Conservation (phyloP, 2,888 invertebrate species). For the Arrhopalites spinosus region DNA sequence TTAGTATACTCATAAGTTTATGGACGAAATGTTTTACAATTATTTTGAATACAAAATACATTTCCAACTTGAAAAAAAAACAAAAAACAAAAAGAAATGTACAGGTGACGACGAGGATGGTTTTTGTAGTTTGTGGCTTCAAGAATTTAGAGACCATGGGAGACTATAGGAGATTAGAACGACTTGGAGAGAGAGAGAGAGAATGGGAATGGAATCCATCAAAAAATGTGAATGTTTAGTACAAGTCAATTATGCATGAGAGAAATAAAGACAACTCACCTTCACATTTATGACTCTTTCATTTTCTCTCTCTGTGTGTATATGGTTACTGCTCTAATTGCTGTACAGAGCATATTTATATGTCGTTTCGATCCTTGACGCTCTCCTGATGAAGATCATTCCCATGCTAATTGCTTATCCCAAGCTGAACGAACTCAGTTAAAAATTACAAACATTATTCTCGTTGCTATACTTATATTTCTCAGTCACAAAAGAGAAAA, state of each 20-base stretch:
- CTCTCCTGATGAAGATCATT: conserved; percentile 45
- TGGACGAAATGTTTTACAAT: too few relatives aligned
- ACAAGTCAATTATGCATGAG: conserved; percentile 31
- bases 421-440: conserved; percentile 25
- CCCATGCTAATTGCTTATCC: conserved; percentile 50
- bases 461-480: neutral
- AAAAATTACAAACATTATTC: neutral
- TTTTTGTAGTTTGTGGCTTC: neutral
- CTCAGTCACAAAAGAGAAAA: neutral
- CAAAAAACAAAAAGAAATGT: neutral
- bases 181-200: neutral
- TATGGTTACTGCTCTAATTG: conserved; percentile 33
- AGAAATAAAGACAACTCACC: conserved; percentile 11
- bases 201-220: conserved; percentile 1
- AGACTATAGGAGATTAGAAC: neutral
- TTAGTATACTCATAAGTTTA: too few relatives aligned
- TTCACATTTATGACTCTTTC: conserved; percentile 21
- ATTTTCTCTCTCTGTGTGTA: neutral
- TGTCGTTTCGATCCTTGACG: conserved; percentile 25
- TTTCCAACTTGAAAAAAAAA: neutral
- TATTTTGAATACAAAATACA: too few relatives aligned
- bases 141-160: neutral
- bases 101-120: neutral
- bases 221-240: conserved; percentile 11
- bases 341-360: conserved; percentile 27